These are phyloP conservation scores for Centrocercus urophasianus DNA, from an alignment of 2,113 vertebrate species.

Conservation along the genomic window DNA sequence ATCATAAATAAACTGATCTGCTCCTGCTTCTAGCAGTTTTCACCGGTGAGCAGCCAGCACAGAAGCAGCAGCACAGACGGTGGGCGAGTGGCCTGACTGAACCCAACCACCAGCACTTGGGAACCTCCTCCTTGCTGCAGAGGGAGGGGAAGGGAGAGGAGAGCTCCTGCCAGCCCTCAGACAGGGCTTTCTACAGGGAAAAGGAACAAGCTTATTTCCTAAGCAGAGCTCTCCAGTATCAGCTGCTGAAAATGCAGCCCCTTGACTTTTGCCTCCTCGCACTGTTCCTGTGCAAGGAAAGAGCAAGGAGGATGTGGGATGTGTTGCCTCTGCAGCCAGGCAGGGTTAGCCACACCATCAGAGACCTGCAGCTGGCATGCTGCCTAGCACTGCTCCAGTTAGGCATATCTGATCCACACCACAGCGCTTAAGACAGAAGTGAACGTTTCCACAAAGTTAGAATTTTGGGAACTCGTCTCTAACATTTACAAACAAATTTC, in stretches of 20 bases:
- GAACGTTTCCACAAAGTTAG: not conserved
- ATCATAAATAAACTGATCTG: not conserved
- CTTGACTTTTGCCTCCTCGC: not conserved
- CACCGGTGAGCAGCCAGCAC: fast-evolving
- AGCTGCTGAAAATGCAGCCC: not conserved
- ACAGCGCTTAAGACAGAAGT: not conserved
- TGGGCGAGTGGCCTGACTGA: not conserved
- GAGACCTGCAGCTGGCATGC: not conserved
- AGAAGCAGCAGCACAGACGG: fast-evolving
- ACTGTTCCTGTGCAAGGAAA: not conserved
- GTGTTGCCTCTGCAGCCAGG: not conserved
- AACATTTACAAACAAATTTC: not conserved
- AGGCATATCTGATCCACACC: not conserved
- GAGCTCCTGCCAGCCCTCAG: not conserved
- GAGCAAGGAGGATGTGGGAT: not conserved
- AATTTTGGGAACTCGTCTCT: not conserved
- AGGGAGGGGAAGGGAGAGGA: not conserved
- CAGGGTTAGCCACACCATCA: not conserved
- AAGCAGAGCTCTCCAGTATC: not conserved
- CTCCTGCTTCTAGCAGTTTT: not conserved
- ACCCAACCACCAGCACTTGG: not conserved
- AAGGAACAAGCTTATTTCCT: not conserved
- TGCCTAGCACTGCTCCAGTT: not conserved
- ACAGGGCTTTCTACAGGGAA: not conserved
- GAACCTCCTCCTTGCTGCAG: not conserved